Evolutionary conservation across 2,113 vertebrate genomes (phyloP), one percentile per base, ranked within the genome.

Genomic region (Neodontobutis hainanensis): DNA sequence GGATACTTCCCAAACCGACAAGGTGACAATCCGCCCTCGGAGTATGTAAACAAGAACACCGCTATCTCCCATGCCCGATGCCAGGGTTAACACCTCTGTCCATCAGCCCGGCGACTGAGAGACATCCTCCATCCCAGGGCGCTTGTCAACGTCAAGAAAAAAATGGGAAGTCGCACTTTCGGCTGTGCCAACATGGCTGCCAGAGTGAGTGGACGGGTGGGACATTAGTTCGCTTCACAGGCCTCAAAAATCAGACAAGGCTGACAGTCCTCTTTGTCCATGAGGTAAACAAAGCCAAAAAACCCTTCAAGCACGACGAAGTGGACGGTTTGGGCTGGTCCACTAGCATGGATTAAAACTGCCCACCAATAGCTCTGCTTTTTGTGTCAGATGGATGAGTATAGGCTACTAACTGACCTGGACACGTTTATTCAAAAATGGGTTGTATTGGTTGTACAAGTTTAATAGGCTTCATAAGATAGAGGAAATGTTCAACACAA

Each of bases 21-120:
- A 73, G 80, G 80, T 84, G 85, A 88, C 76, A 86, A 84, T 73
- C 65, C n/a, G 9, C 72, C 68, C 40, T 61, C 55, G 8, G 68
- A 58, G 61, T 76, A 62, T 78, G 83, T 84, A 81, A 89, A 85
- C 86, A 90, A 73, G 70, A 70, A 47, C 34, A 48, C 19, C 16
- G 56, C 73, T 66, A 72, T 80, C 71, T 73, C 65, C 68, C 75
- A 61, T 2, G 40, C 42, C 43, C 44, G 42, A 64, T 61, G 58
- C 67, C 4, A 47, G 66, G 63, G 81, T 86, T 65, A 80, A 75
- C 73, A 77, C 81, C 77, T 85, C 83, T 86, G 82, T 85, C 80
- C 70, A 19, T 81, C 78, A 77, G 58, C 49, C 11, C 11, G 56
- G 64, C 67, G 34, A 44, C 48, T 3, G 46, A 8, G 15, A 11